These are phyloP conservation scores for Clostera curtula DNA, from an alignment of 2,888 invertebrate species.

Conservation along the genomic window DNA sequence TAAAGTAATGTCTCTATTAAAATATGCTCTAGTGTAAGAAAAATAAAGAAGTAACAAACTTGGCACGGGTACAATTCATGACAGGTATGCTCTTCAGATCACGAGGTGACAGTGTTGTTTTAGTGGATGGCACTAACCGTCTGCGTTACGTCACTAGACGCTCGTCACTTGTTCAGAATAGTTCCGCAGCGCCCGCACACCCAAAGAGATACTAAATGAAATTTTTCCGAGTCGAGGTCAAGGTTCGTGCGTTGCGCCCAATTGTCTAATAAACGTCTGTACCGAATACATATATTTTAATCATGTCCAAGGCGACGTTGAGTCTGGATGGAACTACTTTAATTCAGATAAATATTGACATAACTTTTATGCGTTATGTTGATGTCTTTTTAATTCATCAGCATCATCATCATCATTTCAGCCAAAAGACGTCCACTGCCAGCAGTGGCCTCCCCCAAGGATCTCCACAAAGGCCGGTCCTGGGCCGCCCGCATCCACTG, in stretches of 20 bases:
- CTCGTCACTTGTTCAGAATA: slow-evolving; percentile 48
- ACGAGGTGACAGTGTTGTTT: slow-evolving; percentile 32
- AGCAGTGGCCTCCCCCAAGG: too few species aligned
- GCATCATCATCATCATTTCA: too few species aligned
- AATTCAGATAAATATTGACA: too few species aligned
- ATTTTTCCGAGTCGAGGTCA: slow-evolving; percentile 55
- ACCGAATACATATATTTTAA: background rate
- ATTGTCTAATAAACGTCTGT: slow-evolving; percentile 9
- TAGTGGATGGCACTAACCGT: slow-evolving; percentile 20
- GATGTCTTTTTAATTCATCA: too few species aligned
- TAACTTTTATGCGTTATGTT: too few species aligned
- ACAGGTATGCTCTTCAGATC: slow-evolving; percentile 27
- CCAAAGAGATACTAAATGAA: slow-evolving; percentile 30
- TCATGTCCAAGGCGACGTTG: background rate
- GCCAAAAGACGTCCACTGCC: too few species aligned
- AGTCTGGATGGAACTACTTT: too few species aligned
- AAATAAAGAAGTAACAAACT: slow-evolving; percentile 16
- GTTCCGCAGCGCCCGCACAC: slow-evolving; percentile 25
- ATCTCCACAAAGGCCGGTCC: too few species aligned
- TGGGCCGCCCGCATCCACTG: too few species aligned
- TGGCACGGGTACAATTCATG: slow-evolving; percentile 24
- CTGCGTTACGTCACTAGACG: slow-evolving; percentile 43
- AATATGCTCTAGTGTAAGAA: slow-evolving; percentile 16
- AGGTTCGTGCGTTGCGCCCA: slow-evolving; percentile 32
- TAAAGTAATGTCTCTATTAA: background rate